Percentiles rank a stretch among this genome's conserved stretches.
These are phyloP conservation scores for Ginglymostoma cirratum DNA, from an alignment of 2,113 vertebrate genomes.

Conservation along the genomic window DNA sequence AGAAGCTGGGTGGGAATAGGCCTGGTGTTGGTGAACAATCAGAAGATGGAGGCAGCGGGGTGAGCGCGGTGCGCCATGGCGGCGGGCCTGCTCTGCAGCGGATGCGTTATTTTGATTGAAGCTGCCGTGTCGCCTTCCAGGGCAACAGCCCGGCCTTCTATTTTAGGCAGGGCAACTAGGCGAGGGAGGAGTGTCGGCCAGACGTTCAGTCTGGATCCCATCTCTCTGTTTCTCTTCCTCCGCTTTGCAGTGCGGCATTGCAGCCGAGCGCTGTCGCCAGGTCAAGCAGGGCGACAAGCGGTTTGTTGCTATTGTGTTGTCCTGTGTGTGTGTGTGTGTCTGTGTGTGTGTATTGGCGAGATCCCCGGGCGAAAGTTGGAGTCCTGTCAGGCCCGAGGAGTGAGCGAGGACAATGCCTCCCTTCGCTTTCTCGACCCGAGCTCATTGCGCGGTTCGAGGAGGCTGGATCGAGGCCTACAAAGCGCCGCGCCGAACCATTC, in stretches of 20 bases:
- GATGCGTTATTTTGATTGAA: background rate
- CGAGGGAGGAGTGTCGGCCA: no score
- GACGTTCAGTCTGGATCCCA: no score
- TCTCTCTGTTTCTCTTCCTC: no score
- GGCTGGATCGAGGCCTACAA: background rate
- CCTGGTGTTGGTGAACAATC: background rate
- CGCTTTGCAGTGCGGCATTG: conserved; percentile 2
- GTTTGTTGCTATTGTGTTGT: background rate
- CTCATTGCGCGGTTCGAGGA: background rate
- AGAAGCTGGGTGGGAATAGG: background rate
- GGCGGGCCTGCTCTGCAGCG: background rate
- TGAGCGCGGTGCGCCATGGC: conserved; percentile 25
- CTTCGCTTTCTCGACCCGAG: no score
- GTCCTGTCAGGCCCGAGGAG: background rate
- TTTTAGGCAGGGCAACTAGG: background rate
- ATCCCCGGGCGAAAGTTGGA: background rate
- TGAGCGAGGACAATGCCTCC: background rate
- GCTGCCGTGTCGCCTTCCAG: background rate
- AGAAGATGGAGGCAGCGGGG: conserved; percentile 11
- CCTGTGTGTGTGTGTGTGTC: background rate
- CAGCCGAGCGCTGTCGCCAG: background rate
- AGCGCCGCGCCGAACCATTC: conserved; percentile 7
- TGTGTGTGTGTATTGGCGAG: background rate
- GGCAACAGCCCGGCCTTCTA: background rate
- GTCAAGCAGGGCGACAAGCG: background rate